phyloP scores from a whole-genome alignment of 2,797 vertebrate species.

The Microcaecilia unicolor region DNA sequence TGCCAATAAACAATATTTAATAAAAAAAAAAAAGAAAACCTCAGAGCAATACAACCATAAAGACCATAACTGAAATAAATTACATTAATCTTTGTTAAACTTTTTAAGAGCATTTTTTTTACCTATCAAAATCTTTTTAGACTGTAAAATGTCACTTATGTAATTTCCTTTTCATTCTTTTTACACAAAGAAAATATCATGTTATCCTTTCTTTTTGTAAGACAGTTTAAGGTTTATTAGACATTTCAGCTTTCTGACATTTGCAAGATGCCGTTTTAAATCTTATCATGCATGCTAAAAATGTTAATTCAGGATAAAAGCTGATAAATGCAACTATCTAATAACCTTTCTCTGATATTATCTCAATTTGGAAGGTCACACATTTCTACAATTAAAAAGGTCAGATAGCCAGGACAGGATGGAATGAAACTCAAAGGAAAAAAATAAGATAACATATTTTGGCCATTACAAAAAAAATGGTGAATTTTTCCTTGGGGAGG shows the following conservation, averaged over 20 bases:
- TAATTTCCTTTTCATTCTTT: not conserved
- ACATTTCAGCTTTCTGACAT: constrained; percentile 1
- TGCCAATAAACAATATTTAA: too few relatives aligned
- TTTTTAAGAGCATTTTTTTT: too few relatives aligned
- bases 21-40: too few relatives aligned
- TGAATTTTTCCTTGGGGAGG: too few relatives aligned
- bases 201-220: constrained; percentile 3
- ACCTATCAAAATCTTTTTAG: too few relatives aligned
- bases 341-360: constrained; percentile 1
- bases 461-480: too few relatives aligned
- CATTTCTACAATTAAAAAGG: not conserved
- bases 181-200: not conserved
- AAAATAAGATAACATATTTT: too few relatives aligned
- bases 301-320: constrained; percentile 1
- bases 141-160: not conserved
- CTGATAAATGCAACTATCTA: constrained; percentile 10
- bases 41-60: too few relatives aligned
- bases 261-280: constrained; percentile 3
- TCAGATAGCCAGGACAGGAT: not conserved
- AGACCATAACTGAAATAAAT: too few relatives aligned
- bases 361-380: not conserved
- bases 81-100: too few relatives aligned
- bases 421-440: too few relatives aligned
- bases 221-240: not conserved
- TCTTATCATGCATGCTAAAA: not conserved